Conservation (phyloP, 2,113 vertebrate genomes). For the Catharus minimus region DNA sequence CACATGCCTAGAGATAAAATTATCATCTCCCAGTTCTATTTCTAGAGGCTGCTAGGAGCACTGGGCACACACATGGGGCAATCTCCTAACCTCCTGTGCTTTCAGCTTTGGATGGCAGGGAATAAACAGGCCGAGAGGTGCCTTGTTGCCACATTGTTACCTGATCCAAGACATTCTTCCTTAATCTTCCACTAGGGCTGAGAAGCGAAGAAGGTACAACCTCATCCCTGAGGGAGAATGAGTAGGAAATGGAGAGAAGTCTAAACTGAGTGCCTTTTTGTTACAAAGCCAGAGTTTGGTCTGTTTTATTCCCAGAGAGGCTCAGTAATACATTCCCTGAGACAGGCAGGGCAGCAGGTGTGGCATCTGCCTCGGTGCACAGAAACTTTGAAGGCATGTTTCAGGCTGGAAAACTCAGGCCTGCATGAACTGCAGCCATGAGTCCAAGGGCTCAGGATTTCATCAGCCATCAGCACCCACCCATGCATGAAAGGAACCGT, state of each 20-base stretch:
- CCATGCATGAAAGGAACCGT: neutral
- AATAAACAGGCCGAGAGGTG: neutral
- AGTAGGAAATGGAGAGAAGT: neutral
- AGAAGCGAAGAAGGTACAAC: neutral
- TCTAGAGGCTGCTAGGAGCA: neutral
- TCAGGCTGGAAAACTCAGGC: neutral
- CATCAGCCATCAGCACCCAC: neutral
- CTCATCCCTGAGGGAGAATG: rapidly evolving
- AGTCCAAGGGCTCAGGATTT: neutral
- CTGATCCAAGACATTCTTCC: neutral
- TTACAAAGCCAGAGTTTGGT: neutral
- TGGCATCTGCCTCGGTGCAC: rapidly evolving
- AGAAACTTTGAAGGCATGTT: neutral
- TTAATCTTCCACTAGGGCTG: neutral
- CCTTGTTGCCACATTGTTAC: neutral
- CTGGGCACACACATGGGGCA: rapidly evolving
- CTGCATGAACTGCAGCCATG: neutral
- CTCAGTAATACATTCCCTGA: neutral
- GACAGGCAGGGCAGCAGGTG: neutral
- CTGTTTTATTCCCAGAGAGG: neutral
- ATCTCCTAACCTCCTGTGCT: neutral
- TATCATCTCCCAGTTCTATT: neutral
- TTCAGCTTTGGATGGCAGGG: neutral
- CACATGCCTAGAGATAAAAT: neutral
- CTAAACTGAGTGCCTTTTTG: neutral